Percentiles rank a stretch among this genome's conserved stretches.
Evolutionary conservation across 2,888 invertebrate genomes (phyloP).

Genomic region (Monopis laevigella): DNA sequence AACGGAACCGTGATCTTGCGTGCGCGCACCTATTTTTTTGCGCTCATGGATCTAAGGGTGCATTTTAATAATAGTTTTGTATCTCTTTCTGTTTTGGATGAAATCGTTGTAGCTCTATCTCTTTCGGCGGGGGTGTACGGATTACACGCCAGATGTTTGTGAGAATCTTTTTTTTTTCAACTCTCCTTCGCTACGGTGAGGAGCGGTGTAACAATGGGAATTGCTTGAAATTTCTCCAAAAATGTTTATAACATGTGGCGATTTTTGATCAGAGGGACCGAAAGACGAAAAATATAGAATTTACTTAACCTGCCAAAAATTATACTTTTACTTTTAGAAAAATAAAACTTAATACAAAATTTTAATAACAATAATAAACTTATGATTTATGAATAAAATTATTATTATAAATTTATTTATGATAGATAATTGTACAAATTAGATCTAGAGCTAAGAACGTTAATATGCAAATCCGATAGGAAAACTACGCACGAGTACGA

Average conservation of each 20-base stretch:
- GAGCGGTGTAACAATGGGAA: not conserved
- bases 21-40: slow-evolving; percentile 23
- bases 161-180: not conserved
- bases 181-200: not conserved
- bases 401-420: too few relatives aligned
- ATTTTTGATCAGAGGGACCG: too few relatives aligned
- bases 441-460: too few relatives aligned
- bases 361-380: too few relatives aligned
- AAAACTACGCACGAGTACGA: too few relatives aligned
- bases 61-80: slow-evolving; percentile 20
- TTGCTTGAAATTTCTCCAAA: not conserved
- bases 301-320: too few relatives aligned
- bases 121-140: slow-evolving; percentile 6
- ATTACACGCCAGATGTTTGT: slow-evolving; percentile 1
- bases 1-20: slow-evolving; percentile 29
- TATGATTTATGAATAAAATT: too few relatives aligned
- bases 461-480: too few relatives aligned
- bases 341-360: too few relatives aligned
- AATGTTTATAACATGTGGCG: not conserved
- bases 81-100: slow-evolving; percentile 17
- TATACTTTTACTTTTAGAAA: too few relatives aligned
- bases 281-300: too few relatives aligned
- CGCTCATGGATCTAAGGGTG: slow-evolving; percentile 18
- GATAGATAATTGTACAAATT: too few relatives aligned
- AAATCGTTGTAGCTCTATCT: slow-evolving; percentile 2